Base-by-base conservation (phyloP, 2,113 vertebrate genomes). In the Cololabis saira region DNA sequence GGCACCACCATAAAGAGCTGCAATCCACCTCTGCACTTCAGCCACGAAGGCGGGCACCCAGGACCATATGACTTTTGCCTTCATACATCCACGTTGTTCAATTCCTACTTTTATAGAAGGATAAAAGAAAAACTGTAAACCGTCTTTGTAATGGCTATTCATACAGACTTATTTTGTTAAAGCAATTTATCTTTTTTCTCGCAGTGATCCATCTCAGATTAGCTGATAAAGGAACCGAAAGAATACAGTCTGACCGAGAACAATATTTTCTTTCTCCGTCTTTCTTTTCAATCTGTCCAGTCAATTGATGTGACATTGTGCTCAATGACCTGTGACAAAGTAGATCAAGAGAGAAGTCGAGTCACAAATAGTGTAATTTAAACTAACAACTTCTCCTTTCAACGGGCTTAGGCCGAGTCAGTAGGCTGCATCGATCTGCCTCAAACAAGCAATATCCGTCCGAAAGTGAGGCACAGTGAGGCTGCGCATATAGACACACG, bases 321-420 rank as follows among this genome's bases (percentile, higher is more conserved):
- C 63, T 74, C 80, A 52, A 49, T 76, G 89, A 90, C 87, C 87
- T 66, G 44, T 67, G 24, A 78, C 87, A 87, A 85, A 89, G 83
- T 70, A 75, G 83, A 85, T 83, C 80, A 82, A 62, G 78, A 16
- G 70, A 74, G 74, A 76, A 88, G 88, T 78, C 81, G 62, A 82
- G 82, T 69, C 79, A 86, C 82, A 81, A 89, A 82, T 61, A 37
- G 76, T 5, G 33, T 76, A 84, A 84, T 89, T 79, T 79, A 70
- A 84, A 69, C 76, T 21, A 76, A 82, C 74, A 71, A 81, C 83
- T 61, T 79, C 77, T 71, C 59, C 66, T 84, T 85, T 88, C 80
- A 84, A 82, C 65, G 47, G 43, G 68, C 71, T 54, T 1, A 54
- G 71, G 27, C 52, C 58, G 42, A 69, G 83, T 74, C 73, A 24